Base-by-base conservation (phyloP, 1,140 invertebrate species). In the Ips typographus region DNA sequence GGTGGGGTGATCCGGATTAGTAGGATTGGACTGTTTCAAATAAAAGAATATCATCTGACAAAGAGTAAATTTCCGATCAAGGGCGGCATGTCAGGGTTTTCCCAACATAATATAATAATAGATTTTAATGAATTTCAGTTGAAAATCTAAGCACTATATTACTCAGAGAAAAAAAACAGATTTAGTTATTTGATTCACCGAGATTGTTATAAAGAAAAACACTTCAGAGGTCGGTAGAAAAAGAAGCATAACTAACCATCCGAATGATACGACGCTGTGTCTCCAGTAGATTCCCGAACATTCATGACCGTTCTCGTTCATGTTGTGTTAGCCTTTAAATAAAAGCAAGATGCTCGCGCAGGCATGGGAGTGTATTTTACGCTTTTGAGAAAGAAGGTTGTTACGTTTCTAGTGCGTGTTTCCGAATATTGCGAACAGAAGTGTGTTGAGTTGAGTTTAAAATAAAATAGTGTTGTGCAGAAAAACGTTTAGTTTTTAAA, bases 271-370 rank as follows among this genome's bases (percentile, higher is more conserved):
- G 72, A 59, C 62, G 41, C 61, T 73, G 72, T 56, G 60, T 43
- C 53, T 71, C 73, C 61, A 72, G 67, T 62, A 74, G 53, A 67
- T 76, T 76, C 75, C 72, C 69, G 71, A 76, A 74, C 59, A 71
- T 51, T 65, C 71, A 58, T 40, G 70, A 71, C 51, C 66, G 55
- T 70, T 74, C 70, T 74, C 57, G 71, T 65, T 22, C 61, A 67
- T 72, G 68, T 22, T 22, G 22, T 22, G 22, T 73, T 64, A 71
- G 72, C 73, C 68, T 74, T 74, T 73, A 74, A 68, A 74, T 72
- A 75, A 62, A 72, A 73, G 67, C 49, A 44, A 38, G 39, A 44
- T 40, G 62, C 56, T 56, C 47, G 43, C 60, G 51, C 67, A 61
- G 60, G 44, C 63, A 66, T 53, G 70, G 70, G 66, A 73, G 70